Evolutionary conservation across 1,140 invertebrate genomes (phyloP).

Genomic region (Drosophila fuyamai): DNA sequence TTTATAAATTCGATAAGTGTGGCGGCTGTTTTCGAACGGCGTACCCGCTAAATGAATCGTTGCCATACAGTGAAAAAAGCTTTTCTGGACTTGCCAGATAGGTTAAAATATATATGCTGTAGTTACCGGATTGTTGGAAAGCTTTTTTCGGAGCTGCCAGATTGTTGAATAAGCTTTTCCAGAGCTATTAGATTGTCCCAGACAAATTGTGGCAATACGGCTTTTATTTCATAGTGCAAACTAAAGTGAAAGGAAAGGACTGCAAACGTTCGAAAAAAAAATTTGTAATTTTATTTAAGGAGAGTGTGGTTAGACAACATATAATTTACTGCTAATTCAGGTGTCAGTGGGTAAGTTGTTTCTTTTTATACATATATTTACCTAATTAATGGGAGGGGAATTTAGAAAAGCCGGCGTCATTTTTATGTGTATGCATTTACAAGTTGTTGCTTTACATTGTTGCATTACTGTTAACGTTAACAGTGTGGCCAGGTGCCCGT

Average conservation of each 20-base stretch:
- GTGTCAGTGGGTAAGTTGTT: neutral
- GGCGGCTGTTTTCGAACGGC: no score
- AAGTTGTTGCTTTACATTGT: neutral
- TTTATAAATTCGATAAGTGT: no score
- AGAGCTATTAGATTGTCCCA: neutral
- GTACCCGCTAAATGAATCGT: no score
- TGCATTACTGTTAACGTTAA: slow-evolving; percentile 1
- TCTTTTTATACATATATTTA: no score
- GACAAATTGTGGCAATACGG: neutral
- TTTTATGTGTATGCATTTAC: slow-evolving; percentile 9
- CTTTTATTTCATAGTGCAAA: neutral
- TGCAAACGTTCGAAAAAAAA: neutral
- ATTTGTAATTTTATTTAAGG: no score
- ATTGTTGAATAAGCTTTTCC: no score
- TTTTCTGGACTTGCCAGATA: no score
- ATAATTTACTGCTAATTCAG: no score
- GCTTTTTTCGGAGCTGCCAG: no score
- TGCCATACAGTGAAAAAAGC: no score
- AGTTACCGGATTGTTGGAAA: no score
- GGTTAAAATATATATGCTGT: no score
- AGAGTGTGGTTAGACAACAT: neutral
- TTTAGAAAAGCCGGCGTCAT: slow-evolving; percentile 4
- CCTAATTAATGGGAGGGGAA: neutral
- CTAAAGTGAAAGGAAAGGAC: neutral
- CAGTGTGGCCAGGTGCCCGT: slow-evolving; percentile 5